Percentiles rank a stretch among this genome's conserved stretches.
Conservation (phyloP, 2,797 vertebrate genomes). For the Eptatretus atami region DNA sequence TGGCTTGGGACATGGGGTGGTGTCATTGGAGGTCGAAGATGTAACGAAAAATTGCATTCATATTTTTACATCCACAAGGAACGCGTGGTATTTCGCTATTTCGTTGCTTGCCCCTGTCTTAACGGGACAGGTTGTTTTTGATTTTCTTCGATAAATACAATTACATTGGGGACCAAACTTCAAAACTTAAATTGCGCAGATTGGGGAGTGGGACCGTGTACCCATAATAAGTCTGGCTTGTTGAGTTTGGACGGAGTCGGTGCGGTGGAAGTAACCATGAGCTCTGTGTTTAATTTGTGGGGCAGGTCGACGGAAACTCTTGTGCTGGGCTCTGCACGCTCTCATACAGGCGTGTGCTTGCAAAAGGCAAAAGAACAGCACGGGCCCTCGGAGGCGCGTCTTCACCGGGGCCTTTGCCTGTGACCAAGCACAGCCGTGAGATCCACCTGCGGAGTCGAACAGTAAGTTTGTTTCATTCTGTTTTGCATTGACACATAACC, state of each 20-base stretch:
- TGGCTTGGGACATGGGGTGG: too few relatives aligned
- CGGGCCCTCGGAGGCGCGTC: constrained; percentile 21
- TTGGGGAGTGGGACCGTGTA: neutral
- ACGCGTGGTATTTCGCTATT: too few relatives aligned
- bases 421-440: constrained; percentile 10
- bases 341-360: constrained; percentile 24
- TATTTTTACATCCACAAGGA: too few relatives aligned
- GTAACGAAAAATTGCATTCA: too few relatives aligned
- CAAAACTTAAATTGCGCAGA: neutral
- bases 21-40: too few relatives aligned
- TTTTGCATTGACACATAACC: too few relatives aligned
- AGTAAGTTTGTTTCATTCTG: neutral
- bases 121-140: too few relatives aligned
- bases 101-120: too few relatives aligned
- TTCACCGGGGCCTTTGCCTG: constrained; percentile 16
- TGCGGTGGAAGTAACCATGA: too few relatives aligned
- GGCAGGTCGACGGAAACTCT: constrained; percentile 27
- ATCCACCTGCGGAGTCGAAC: constrained; percentile 12
- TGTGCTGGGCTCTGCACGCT: constrained; percentile 26
- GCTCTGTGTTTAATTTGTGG: neutral
- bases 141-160: too few relatives aligned
- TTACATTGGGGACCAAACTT: too few relatives aligned
- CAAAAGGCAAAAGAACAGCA: constrained; percentile 31
- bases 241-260: neutral
- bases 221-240: neutral